Percentiles rank a stretch among this genome's conserved stretches.
Evolutionary conservation across 1,140 invertebrate genomes (phyloP).

Genomic region (Drosophila jambulina): DNA sequence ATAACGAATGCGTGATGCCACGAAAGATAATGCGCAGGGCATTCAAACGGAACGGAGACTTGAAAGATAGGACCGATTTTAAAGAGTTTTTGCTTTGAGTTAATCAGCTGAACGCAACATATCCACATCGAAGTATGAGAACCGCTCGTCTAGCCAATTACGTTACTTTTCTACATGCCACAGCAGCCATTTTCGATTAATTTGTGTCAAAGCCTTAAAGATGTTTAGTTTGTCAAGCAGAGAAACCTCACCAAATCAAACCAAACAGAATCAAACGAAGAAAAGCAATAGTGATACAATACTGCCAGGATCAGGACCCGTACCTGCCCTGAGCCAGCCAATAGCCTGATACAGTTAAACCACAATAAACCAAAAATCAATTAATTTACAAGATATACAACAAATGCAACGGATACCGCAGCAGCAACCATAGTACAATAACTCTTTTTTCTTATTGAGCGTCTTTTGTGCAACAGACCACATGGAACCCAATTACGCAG

Average conservation of each 20-base stretch:
- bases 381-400: slow-evolving; percentile 73
- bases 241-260: slow-evolving; percentile 38
- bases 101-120: slow-evolving; percentile 54
- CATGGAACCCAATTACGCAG: slow-evolving; percentile 26
- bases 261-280: slow-evolving; percentile 48
- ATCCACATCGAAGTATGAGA: slow-evolving; percentile 28
- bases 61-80: slow-evolving; percentile 28
- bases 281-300: slow-evolving; percentile 79
- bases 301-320: slow-evolving; percentile 41
- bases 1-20: slow-evolving; percentile 41
- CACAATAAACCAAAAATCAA: slow-evolving; percentile 71
- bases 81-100: slow-evolving; percentile 24
- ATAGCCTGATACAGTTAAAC: slow-evolving; percentile 52
- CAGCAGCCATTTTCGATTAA: slow-evolving; percentile 16
- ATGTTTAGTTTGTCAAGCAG: slow-evolving; percentile 49
- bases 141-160: slow-evolving; percentile 9
- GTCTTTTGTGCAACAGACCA: slow-evolving; percentile 69
- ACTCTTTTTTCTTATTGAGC: slow-evolving; percentile 76
- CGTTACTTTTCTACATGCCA: slow-evolving; percentile 9
- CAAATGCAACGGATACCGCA: slow-evolving; percentile 72
- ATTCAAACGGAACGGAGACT: slow-evolving; percentile 9
- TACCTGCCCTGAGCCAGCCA: slow-evolving; percentile 41
- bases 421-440: slow-evolving; percentile 83
- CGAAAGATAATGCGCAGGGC: slow-evolving; percentile 6
- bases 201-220: slow-evolving; percentile 59